Conservation (phyloP, 2,888 invertebrate species). For the Metalampra italica region DNA sequence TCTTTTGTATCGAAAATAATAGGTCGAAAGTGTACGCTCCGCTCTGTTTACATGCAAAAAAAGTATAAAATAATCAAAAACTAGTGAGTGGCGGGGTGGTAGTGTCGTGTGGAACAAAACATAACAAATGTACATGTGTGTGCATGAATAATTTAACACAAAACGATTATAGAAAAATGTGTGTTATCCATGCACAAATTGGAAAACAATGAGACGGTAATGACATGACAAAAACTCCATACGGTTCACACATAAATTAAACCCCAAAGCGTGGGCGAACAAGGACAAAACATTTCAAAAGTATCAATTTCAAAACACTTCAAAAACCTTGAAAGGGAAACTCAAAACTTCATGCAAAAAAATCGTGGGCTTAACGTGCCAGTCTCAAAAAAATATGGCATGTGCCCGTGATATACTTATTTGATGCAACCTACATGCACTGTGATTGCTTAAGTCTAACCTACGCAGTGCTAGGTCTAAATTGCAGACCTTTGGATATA, state of each 20-base stretch:
- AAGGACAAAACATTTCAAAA: constrained; percentile 34
- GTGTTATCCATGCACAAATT: constrained; percentile 42
- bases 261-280: constrained; percentile 45
- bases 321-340: constrained; percentile 22
- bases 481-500: not conserved
- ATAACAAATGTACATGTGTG: constrained; percentile 1
- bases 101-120: constrained; percentile 12
- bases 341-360: constrained; percentile 52
- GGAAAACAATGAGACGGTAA: constrained; percentile 38
- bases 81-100: constrained; percentile 12
- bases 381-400: constrained; percentile 16
- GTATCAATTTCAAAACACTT: constrained; percentile 11
- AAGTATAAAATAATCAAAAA: constrained; percentile 15
- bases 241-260: constrained; percentile 34
- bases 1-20: too few species aligned
- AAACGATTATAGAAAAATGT: not conserved
- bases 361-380: constrained; percentile 36
- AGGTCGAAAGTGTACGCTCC: too few species aligned
- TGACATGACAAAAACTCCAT: constrained; percentile 34
- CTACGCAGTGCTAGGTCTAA: constrained; percentile 1
- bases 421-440: constrained; percentile 42
- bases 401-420: constrained; percentile 11
- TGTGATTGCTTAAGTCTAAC: constrained; percentile 19
- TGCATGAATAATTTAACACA: constrained; percentile 10
- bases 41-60: constrained; percentile 37